Evolutionary conservation across 1,140 invertebrate species (phyloP).

Genomic region (Drosophila nigrodunni): DNA sequence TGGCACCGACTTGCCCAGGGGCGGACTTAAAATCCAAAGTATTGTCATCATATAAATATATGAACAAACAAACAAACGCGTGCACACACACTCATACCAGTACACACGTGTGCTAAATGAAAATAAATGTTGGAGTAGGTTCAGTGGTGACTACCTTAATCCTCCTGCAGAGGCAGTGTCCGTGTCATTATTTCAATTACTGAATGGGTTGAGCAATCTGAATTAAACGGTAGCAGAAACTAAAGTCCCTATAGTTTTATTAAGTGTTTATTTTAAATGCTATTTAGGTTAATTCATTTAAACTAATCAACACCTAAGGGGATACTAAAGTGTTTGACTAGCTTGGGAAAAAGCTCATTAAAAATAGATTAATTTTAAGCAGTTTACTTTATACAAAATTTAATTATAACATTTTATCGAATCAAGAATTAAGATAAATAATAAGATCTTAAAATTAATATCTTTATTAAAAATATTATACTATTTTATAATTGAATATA

Average conservation of each 20-base stretch:
- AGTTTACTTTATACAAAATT: no score
- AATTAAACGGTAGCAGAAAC: neutral
- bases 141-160: slow-evolving; percentile 11
- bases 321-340: no score
- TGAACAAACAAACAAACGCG: neutral
- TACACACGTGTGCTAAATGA: slow-evolving; percentile 20
- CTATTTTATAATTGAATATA: no score
- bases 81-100: neutral
- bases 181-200: slow-evolving; percentile 8
- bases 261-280: slow-evolving; percentile 19
- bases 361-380: no score
- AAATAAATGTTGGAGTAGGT: slow-evolving; percentile 15
- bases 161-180: neutral
- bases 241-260: slow-evolving; percentile 8
- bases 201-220: slow-evolving; percentile 17
- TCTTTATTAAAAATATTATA: no score
- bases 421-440: no score
- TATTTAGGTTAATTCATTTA: slow-evolving; percentile 2
- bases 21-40: slow-evolving; percentile 43
- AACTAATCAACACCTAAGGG: neutral
- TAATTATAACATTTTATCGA: no score
- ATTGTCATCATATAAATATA: slow-evolving; percentile 29
- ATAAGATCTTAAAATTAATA: no score
- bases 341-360: no score
- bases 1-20: slow-evolving; percentile 56